Evolutionary conservation across 2,113 vertebrate species (phyloP), one percentile per base, ranked within the genome.

Genomic region (Brachionichthys hirsutus): DNA sequence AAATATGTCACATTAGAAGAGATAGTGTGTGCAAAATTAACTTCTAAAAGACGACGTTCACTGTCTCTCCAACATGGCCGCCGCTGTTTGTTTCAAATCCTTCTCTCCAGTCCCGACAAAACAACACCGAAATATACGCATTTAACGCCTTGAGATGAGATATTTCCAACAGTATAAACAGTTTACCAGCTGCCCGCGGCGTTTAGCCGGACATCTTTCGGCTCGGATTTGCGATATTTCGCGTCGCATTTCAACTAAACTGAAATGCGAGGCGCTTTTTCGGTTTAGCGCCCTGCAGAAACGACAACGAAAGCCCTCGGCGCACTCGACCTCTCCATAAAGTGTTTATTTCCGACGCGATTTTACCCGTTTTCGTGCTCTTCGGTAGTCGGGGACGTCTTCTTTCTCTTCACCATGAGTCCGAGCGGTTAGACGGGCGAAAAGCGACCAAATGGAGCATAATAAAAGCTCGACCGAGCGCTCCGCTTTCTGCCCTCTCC

Each of bases 61-160:
- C 90, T 92, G 88, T 90, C 92, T 92, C 94, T 94, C 95, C 95
- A 99, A 99, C 95, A 99, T 99, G 96, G 96, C 97, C 94, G 97
- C 96, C 97, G 94, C 95, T 97, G 97, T 98, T 98, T 98, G 95
- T 95, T 93, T 94, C 95, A 94, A 94, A 95, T 94, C 93, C 94
- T 92, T n/a, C 92, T 94, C 92, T 89, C 90, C 89, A 66, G 94
- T 95, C 94, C 95, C 93, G 92, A 93, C 92, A 90, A 92, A 93
- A 92, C 92, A 92, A 91, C 89, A 88, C 88, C 88, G n/a, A 91
- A 91, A 90, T 77, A 83, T 81, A 78, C 65, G 49, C 47, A 82
- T 78, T 77, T 65, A 73, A 65, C 62, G 49, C 54, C 20, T 54
- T 14, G 2, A 46, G 34, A 80, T 75, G 20, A 81, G 78, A 70